Conservation (phyloP, 2,113 vertebrate genomes). For the Cnemophilus loriae region DNA sequence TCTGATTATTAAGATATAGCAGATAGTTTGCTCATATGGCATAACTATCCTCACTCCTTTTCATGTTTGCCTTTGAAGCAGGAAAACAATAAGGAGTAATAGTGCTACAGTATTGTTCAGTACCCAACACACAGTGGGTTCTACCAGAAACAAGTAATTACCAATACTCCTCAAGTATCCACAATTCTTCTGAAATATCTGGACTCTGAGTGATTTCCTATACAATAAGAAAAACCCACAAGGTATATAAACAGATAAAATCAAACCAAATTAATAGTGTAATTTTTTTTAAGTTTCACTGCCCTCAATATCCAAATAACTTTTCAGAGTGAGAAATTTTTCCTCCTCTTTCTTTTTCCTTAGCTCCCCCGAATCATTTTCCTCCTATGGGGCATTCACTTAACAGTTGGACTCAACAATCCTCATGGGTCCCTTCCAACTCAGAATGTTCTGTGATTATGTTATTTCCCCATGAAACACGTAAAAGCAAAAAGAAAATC, state of each 20-base stretch:
- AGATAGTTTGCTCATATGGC: neutral
- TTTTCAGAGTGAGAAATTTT: neutral
- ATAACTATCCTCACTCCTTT: neutral
- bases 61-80: neutral
- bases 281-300: neutral
- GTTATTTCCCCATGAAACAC: neutral
- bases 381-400: neutral
- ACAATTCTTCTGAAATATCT: neutral
- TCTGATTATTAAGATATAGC: neutral
- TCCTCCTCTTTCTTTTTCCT: neutral
- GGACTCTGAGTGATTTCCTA: neutral
- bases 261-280: neutral
- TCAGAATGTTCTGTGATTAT: neutral
- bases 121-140: neutral
- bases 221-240: neutral
- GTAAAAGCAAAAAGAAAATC: neutral
- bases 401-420: neutral
- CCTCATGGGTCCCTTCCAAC: neutral
- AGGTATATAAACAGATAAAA: neutral
- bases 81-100: neutral
- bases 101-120: neutral
- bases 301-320: neutral
- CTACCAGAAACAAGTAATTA: conserved; percentile 14
- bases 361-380: neutral
- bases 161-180: neutral